Evolutionary conservation across 2,888 invertebrate genomes (phyloP).

Genomic region (Chrysolina americana): DNA sequence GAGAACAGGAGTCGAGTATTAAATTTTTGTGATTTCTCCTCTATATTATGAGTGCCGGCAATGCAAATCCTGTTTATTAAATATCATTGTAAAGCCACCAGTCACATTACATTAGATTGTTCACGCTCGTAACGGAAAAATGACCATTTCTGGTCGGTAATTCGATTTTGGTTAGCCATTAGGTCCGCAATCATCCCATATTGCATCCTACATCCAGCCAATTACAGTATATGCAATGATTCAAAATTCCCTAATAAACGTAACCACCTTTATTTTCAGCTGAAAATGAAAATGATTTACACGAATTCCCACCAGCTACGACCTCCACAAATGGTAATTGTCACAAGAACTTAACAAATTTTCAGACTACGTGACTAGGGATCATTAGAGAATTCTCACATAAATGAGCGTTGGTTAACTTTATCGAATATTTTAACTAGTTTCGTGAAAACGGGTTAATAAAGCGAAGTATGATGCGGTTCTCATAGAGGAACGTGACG

Average conservation of each 20-base stretch:
- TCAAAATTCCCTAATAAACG: background rate
- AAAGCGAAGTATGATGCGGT: background rate
- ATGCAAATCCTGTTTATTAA: too few species aligned
- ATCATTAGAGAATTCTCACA: constrained; percentile 28
- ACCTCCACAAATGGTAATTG: constrained; percentile 34
- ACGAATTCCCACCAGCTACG: background rate
- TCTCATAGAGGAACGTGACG: background rate
- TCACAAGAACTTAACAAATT: constrained; percentile 43
- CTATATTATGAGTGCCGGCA: too few species aligned
- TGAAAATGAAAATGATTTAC: constrained; percentile 1
- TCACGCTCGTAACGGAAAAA: background rate
- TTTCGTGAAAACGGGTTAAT: constrained; percentile 13
- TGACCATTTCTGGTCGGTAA: background rate
- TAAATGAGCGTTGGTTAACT: constrained; percentile 38
- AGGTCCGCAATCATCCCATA: background rate
- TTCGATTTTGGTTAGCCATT: background rate
- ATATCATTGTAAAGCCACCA: background rate
- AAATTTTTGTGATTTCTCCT: too few species aligned
- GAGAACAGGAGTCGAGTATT: too few species aligned
- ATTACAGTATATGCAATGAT: background rate
- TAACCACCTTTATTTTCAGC: background rate
- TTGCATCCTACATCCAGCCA: background rate
- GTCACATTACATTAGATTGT: background rate
- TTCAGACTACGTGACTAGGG: constrained; percentile 38
- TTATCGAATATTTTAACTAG: constrained; percentile 36